Percentiles rank a stretch among this genome's conserved stretches.
Evolutionary conservation across 2,113 vertebrate species (phyloP).

Genomic region (Mus pahari): DNA sequence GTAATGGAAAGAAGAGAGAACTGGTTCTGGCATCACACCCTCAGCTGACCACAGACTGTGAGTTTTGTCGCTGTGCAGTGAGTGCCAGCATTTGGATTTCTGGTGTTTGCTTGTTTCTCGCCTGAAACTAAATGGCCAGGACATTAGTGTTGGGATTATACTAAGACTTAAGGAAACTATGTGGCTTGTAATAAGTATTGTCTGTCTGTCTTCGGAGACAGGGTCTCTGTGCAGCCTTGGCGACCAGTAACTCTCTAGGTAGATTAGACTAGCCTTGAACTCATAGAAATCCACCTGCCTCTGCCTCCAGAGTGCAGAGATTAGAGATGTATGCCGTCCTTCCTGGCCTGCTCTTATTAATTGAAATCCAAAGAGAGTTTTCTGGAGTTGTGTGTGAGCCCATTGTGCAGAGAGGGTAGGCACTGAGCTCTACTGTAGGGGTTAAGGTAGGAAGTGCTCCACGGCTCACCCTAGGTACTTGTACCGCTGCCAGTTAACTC

Average conservation of each 20-base stretch:
- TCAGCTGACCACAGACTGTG: accelerated
- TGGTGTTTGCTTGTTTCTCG: not conserved
- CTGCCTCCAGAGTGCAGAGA: not conserved
- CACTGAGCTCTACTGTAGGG: not conserved
- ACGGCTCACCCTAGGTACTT: accelerated
- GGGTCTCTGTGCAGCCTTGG: not conserved
- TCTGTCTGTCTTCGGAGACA: not conserved
- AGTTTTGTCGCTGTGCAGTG: conserved; percentile 2
- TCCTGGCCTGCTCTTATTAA: not conserved
- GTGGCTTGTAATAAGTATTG: not conserved
- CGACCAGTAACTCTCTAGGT: not conserved
- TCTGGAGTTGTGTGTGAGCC: not conserved
- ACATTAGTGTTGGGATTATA: conserved; percentile 10
- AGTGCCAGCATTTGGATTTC: not conserved
- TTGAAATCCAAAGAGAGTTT: conserved; percentile 7
- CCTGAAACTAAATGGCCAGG: conserved; percentile 54
- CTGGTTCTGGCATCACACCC: not conserved
- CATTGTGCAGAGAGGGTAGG: not conserved
- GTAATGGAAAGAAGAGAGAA: not conserved
- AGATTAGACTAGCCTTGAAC: not conserved
- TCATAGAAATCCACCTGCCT: not conserved
- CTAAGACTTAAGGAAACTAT: not conserved
- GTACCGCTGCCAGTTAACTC: not conserved
- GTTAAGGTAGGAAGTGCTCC: not conserved
- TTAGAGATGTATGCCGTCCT: not conserved